Evolutionary conservation across 2,797 vertebrate genomes (phyloP), one percentile per base, ranked within the genome.

Genomic region (Etheostoma nigrum): DNA sequence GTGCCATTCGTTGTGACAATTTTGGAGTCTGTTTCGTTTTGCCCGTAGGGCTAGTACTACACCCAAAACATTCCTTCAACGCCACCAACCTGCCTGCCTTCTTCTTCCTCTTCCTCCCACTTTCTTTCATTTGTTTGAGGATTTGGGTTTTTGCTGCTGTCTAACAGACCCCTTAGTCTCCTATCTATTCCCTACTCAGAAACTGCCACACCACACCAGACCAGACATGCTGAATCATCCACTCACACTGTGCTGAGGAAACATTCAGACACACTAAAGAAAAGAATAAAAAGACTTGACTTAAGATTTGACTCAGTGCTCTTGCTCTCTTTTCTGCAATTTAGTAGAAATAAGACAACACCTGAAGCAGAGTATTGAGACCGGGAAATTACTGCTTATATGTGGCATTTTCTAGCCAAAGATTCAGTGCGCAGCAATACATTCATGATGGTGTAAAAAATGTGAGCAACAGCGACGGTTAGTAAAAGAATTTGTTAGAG

Each of bases 21-120:
- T 85, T 88, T 72, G 55, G 51, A 81, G 78, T 58, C 57, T 30
- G 63, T 78, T 83, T 87, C 49, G 19, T 85, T 92, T 89, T 78
- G 81, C 78, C 88, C 42, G 75, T 71, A 76, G 88, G 86, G 88
- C 83, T 25, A 40, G 42, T 30, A 51, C 76, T 75, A 75, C 85
- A 89, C 84, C 83, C 85, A 73, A 60, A 85, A 87, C 88, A 89
- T 93, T 92, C 91, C 83, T 85, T 7, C 47, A 62, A 69, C 60
- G 33, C 82, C 86, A 83, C 84, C 74, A 79, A 85, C 74, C 86
- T 78, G 78, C 58, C 72, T 81, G 8, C 16, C 59, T 60, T 67
- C 51, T 18, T 79, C 59, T 68, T 52, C 47, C 21, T 54, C 36
- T 15, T 16, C 61, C 59, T 75, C 71, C 78, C 59, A 52, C 67